Evolutionary conservation across 92 coral and sea anemone genomes (phyloP).

Genomic region (Epizoanthus illoricatus): DNA sequence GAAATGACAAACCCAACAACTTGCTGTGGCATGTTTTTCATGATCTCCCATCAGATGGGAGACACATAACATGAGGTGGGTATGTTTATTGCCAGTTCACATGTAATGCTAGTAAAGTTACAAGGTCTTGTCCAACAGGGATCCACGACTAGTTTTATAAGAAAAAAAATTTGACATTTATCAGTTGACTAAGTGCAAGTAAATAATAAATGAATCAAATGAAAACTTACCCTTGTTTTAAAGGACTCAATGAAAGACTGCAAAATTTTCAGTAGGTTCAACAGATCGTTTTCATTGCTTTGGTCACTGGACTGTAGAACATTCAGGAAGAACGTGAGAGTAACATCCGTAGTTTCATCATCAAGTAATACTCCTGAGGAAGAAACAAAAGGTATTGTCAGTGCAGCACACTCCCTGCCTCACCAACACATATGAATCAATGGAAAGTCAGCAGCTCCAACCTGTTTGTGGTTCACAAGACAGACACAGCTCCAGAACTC

Average conservation of each 20-base stretch:
- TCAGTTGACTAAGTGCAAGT: no score
- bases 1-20: no score
- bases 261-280: slow-evolving; percentile 1
- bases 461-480: slow-evolving; percentile 14
- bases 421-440: neutral
- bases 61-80: no score
- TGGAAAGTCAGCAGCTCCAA: neutral
- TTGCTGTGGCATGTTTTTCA: no score
- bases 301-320: neutral
- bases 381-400: neutral
- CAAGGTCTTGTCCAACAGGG: no score
- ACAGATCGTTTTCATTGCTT: slow-evolving; percentile 1
- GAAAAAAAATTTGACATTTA: no score
- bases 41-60: no score
- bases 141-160: no score
- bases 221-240: slow-evolving; percentile 23
- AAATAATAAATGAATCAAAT: no score
- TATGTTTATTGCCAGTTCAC: no score
- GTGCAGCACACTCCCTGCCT: neutral
- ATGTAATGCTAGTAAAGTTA: no score
- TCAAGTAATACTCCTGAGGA: slow-evolving; percentile 8
- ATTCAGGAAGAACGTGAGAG: slow-evolving; percentile 12
- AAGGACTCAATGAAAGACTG: slow-evolving; percentile 13
- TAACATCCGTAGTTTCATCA: slow-evolving; percentile 19
- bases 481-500: slow-evolving; percentile 18